phyloP scores from a whole-genome alignment of 2,888 invertebrate genomes.

The Caenorhabditis angaria region DNA sequence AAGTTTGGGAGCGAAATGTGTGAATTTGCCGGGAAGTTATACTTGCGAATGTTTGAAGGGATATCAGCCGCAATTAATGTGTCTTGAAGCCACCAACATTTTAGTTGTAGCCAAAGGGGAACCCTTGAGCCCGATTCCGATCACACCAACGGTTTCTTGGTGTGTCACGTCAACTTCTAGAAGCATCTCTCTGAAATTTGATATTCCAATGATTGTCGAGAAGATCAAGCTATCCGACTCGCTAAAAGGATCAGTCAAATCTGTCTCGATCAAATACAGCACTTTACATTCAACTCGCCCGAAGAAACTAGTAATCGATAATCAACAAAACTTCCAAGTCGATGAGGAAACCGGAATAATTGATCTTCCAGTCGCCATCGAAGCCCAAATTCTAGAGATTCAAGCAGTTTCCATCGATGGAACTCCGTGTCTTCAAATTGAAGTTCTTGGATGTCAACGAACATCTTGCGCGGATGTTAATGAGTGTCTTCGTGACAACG shows the following conservation, averaged over 20 bases:
- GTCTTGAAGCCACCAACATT: slow-evolving; percentile 30
- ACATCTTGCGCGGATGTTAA: slow-evolving; percentile 64
- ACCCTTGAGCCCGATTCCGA: neutral
- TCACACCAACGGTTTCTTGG: neutral
- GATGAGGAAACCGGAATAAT: slow-evolving; percentile 30
- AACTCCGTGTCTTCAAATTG: slow-evolving; percentile 62
- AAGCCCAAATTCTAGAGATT: slow-evolving; percentile 49
- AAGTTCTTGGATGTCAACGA: slow-evolving; percentile 52
- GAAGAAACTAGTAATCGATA: slow-evolving; percentile 35
- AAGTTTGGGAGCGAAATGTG: slow-evolving; percentile 54
- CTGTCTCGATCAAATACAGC: slow-evolving; percentile 52
- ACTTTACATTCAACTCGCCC: slow-evolving; percentile 13
- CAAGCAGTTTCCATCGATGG: slow-evolving; percentile 53
- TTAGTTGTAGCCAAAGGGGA: neutral
- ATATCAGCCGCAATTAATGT: slow-evolving; percentile 65
- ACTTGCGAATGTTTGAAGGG: slow-evolving; percentile 68
- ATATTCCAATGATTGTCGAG: slow-evolving; percentile 50
- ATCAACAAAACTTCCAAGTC: slow-evolving; percentile 21
- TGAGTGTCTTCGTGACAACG: slow-evolving; percentile 71
- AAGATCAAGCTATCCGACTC: slow-evolving; percentile 52
- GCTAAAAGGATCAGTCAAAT: slow-evolving; percentile 44
- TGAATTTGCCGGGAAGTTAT: slow-evolving; percentile 71
- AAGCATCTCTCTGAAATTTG: slow-evolving; percentile 37
- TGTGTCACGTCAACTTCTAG: slow-evolving; percentile 6
- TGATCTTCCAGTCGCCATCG: slow-evolving; percentile 49